These are phyloP conservation scores for Campoletis raptor DNA, from an alignment of 2,888 invertebrate species.

Conservation along the genomic window DNA sequence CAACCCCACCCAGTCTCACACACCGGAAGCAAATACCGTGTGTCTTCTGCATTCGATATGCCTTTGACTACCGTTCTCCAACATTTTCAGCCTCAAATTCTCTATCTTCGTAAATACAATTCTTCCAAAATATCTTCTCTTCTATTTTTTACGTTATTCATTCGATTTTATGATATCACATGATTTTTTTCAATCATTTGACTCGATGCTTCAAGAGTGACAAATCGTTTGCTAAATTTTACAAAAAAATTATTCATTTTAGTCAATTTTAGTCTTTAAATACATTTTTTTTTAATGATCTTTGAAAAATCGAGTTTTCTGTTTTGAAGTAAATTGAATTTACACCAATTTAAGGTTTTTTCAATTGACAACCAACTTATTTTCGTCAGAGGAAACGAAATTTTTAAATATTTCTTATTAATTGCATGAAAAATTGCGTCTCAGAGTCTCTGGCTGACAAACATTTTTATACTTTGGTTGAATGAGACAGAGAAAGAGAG, in stretches of 20 bases:
- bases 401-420: neutral
- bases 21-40: slow-evolving; percentile 83
- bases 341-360: neutral
- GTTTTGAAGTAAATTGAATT: neutral
- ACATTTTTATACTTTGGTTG: neutral
- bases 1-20: slow-evolving; percentile 78
- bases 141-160: neutral
- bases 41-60: slow-evolving; percentile 83
- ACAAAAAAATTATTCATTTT: neutral
- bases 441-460: neutral
- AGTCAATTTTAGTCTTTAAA: neutral
- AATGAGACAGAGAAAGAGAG: slow-evolving; percentile 9
- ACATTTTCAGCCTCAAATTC: slow-evolving; percentile 36
- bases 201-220: neutral
- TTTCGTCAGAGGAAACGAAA: neutral
- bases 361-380: neutral
- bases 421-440: neutral
- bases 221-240: neutral
- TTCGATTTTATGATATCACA: neutral
- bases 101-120: slow-evolving; percentile 8
- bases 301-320: neutral
- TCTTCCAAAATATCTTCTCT: neutral
- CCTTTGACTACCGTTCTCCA: slow-evolving; percentile 54
- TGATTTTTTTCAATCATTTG: neutral
- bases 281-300: neutral